Percentiles rank a stretch among this genome's conserved stretches.
These are phyloP conservation scores for Epinephelus malabaricus DNA, from an alignment of 2,797 vertebrate species.

Conservation along the genomic window DNA sequence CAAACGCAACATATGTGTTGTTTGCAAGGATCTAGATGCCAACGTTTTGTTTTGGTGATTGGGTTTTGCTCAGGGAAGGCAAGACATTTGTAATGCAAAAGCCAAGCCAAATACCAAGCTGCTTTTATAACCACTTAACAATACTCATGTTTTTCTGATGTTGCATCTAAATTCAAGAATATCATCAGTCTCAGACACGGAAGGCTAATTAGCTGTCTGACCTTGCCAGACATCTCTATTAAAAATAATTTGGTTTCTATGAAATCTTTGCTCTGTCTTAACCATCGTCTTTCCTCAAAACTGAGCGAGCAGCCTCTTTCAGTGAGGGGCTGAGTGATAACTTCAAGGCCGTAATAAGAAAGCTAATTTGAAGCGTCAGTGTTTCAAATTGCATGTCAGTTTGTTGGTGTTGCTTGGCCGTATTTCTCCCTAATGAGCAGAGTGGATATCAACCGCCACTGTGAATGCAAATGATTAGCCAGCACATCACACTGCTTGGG, in stretches of 20 bases:
- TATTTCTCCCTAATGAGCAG: constrained; percentile 44
- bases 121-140: not conserved
- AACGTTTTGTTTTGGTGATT: no score
- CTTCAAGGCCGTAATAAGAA: constrained; percentile 30
- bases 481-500: not conserved
- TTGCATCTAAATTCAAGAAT: not conserved
- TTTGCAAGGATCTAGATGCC: no score
- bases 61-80: no score
- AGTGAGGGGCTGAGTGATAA: constrained; percentile 13
- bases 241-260: constrained; percentile 9
- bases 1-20: no score
- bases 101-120: not conserved
- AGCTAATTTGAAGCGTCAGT: constrained; percentile 32
- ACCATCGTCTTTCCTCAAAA: not conserved
- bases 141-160: not conserved
- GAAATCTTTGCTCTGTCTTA: constrained; percentile 5
- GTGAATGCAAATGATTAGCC: constrained; percentile 60
- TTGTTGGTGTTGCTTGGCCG: constrained; percentile 10
- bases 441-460: constrained; percentile 14
- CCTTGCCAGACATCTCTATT: constrained; percentile 17
- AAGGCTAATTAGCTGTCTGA: constrained; percentile 37
- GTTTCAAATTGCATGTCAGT: constrained; percentile 35
- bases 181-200: constrained; percentile 25
- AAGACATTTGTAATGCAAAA: constrained; percentile 1
- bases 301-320: not conserved